Evolutionary conservation across 37 sponge, comb jelly and placozoan species (phyloP).

Genomic region (Eunapius fragilis): DNA sequence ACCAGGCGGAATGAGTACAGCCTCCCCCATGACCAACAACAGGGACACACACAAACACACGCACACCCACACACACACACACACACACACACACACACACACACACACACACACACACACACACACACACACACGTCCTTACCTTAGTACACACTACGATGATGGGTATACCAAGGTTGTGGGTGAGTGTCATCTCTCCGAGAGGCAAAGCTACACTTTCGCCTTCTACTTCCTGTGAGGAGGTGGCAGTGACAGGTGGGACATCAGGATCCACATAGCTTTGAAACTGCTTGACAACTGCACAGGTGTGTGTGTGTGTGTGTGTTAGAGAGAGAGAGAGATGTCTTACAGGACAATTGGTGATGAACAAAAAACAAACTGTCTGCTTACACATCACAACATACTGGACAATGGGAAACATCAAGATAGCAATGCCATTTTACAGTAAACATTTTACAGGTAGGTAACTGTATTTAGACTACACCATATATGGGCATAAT

Average conservation of each 20-base stretch:
- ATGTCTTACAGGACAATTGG: constrained; percentile 1
- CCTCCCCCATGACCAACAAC: too few relatives aligned
- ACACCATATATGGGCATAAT: not conserved
- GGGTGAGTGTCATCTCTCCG: constrained; percentile 77
- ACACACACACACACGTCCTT: constrained; percentile 28
- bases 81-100: constrained; percentile 20
- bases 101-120: constrained; percentile 23
- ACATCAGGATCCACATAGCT: constrained; percentile 77
- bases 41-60: not conserved
- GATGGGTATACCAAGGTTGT: constrained; percentile 92
- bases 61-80: constrained; percentile 10
- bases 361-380: not conserved
- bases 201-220: constrained; percentile 86
- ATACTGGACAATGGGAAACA: not conserved
- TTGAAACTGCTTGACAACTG: constrained; percentile 79
- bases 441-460: not conserved
- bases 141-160: constrained; percentile 95
- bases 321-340: not conserved
- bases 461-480: too few relatives aligned
- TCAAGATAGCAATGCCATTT: not conserved
- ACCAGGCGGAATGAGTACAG: too few relatives aligned
- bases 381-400: not conserved
- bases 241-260: constrained; percentile 15
- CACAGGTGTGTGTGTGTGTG: not conserved
- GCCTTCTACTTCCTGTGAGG: constrained; percentile 31